phyloP scores from a whole-genome alignment of 2,113 vertebrate species.

The Takifugu bimaculatus region DNA sequence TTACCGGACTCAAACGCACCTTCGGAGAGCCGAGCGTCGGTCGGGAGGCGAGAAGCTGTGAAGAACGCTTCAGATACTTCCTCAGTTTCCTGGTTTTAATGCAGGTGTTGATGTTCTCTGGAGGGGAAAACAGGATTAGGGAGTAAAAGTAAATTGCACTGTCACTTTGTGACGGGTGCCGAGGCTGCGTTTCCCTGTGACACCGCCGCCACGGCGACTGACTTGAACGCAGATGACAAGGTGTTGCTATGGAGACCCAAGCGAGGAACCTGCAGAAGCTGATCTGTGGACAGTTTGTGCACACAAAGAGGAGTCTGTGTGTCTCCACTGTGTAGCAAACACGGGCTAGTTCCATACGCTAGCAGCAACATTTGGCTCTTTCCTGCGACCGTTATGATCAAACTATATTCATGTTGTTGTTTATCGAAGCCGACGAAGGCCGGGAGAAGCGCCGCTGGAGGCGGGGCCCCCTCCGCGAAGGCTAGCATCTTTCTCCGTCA shows the following conservation, averaged over 20 bases:
- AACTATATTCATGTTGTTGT: too few relatives aligned
- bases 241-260: slow-evolving; percentile 74
- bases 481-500: too few relatives aligned
- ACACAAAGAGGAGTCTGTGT: slow-evolving; percentile 45
- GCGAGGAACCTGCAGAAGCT: slow-evolving; percentile 51
- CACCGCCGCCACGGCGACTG: slow-evolving; percentile 54
- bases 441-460: too few relatives aligned
- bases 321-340: slow-evolving; percentile 27
- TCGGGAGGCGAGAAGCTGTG: slow-evolving; percentile 14
- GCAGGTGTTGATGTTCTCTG: slow-evolving; percentile 54
- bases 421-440: too few relatives aligned
- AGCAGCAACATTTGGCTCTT: not conserved
- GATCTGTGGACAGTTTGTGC: slow-evolving; percentile 52
- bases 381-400: too few relatives aligned
- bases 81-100: slow-evolving; percentile 45
- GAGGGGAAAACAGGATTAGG: slow-evolving; percentile 54
- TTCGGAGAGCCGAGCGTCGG: not conserved
- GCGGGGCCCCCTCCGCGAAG: too few relatives aligned
- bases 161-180: slow-evolving; percentile 67
- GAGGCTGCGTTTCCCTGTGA: slow-evolving; percentile 60
- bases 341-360: slow-evolving; percentile 29
- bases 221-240: slow-evolving; percentile 66
- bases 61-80: not conserved
- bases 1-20: not conserved
- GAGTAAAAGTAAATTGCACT: slow-evolving; percentile 69